These are phyloP conservation scores for Ammodytes dubius DNA, from an alignment of 2,113 vertebrate genomes.

Conservation along the genomic window DNA sequence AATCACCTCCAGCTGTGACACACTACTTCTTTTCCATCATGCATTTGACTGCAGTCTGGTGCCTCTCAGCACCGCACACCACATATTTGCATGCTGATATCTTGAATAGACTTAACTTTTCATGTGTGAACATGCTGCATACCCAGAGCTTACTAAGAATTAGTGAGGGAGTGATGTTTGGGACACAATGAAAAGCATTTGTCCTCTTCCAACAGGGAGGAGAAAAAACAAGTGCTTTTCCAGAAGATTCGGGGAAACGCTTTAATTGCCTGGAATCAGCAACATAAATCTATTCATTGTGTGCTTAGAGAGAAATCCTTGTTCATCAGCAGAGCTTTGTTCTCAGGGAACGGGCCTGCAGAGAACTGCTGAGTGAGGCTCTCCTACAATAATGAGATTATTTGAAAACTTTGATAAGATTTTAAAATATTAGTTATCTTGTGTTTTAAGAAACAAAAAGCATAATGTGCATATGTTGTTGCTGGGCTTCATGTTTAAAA, in stretches of 20 bases:
- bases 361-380: not conserved
- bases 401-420: not conserved
- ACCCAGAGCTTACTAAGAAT: conserved; percentile 26
- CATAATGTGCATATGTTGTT: not conserved
- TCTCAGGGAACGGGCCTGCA: conserved; percentile 13
- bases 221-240: not conserved
- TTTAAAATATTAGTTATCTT: not conserved
- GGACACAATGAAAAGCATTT: conserved; percentile 30
- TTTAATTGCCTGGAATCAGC: conserved; percentile 29
- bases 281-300: conserved; percentile 42
- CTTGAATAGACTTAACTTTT: not conserved
- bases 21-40: not conserved
- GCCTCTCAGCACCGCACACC: not conserved
- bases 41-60: not conserved
- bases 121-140: not conserved
- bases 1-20: not conserved
- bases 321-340: conserved; percentile 29
- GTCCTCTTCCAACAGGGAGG: not conserved
- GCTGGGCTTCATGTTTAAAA: too few species aligned
- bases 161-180: conserved; percentile 9
- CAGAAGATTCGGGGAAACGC: conserved; percentile 54
- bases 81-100: not conserved
- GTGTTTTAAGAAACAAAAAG: not conserved
- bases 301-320: not conserved
- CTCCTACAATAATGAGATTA: not conserved